phyloP scores from a whole-genome alignment of 2,888 invertebrate genomes.

The Chymomyza caudatula region DNA sequence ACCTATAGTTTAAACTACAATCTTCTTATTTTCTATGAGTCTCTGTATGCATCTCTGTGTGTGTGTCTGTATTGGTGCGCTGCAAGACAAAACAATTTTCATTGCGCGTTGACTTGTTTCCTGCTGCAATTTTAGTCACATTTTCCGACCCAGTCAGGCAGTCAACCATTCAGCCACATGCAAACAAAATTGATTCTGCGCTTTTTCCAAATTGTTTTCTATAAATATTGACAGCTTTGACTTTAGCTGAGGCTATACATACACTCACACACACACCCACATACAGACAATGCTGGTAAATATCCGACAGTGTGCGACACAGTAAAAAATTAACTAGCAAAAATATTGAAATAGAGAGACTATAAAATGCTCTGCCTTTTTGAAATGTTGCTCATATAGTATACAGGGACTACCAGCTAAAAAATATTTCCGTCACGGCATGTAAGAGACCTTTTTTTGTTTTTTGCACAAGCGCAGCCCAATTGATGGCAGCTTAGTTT shows the following conservation, averaged over 20 bases:
- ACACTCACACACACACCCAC: not conserved
- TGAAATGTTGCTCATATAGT: too few species aligned
- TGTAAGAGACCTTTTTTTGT: too few species aligned
- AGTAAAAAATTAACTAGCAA: not conserved
- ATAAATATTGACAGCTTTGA: not conserved
- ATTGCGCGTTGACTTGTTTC: not conserved
- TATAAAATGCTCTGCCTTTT: not conserved
- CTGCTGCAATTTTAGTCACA: not conserved
- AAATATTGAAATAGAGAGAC: not conserved
- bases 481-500: too few species aligned
- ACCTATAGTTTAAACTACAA: not conserved
- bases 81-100: constrained; percentile 1
- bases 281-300: not conserved
- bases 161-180: not conserved
- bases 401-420: too few species aligned
- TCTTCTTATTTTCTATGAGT: not conserved
- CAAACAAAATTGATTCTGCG: constrained; percentile 1
- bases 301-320: not conserved
- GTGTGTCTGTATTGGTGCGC: not conserved
- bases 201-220: not conserved
- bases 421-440: too few species aligned
- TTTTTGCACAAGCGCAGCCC: too few species aligned
- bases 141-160: not conserved
- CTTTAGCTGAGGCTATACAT: not conserved
- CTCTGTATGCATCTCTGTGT: not conserved